These are phyloP conservation scores for Dolichopus griseipennis DNA, from an alignment of 2,888 invertebrate species.

Conservation along the genomic window DNA sequence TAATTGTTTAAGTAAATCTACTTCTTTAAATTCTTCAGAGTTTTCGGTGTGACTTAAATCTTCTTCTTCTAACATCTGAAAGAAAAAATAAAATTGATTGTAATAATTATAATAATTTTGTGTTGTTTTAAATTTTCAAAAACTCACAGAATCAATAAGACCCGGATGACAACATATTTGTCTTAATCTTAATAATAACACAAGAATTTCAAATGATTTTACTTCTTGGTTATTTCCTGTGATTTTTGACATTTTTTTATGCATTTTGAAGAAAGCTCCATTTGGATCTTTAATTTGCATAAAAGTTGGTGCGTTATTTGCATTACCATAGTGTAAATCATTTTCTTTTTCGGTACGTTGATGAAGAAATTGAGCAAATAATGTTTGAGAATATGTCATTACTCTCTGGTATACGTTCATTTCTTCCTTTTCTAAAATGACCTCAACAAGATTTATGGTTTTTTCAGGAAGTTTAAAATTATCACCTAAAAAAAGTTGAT, in stretches of 20 bases:
- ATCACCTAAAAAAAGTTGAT: background rate
- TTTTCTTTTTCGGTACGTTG: conserved; percentile 62
- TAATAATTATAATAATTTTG: conserved; percentile 12
- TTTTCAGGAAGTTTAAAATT: conserved; percentile 50
- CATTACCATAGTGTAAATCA: conserved; percentile 30
- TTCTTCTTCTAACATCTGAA: conserved; percentile 48
- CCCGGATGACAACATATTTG: conserved; percentile 87
- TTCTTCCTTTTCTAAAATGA: conserved; percentile 60
- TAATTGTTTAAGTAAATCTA: conserved; percentile 56
- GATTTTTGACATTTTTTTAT: conserved; percentile 52
- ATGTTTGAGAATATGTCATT: conserved; percentile 60
- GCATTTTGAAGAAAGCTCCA: conserved; percentile 53
- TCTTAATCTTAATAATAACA: conserved; percentile 71
- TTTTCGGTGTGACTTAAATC: conserved; percentile 31
- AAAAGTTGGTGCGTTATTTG: conserved; percentile 30
- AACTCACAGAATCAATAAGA: conserved; percentile 58
- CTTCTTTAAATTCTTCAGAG: conserved; percentile 43
- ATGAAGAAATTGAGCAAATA: conserved; percentile 67
- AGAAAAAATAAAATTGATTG: conserved; percentile 14
- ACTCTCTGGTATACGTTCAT: conserved; percentile 68
- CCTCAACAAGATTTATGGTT: conserved; percentile 47
- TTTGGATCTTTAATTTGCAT: conserved; percentile 40
- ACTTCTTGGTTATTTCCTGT: conserved; percentile 52
- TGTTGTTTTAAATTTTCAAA: conserved; percentile 11
- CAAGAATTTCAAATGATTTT: conserved; percentile 63